phyloP scores from a whole-genome alignment of 2,797 vertebrate genomes.

The Sphaeramia orbicularis region DNA sequence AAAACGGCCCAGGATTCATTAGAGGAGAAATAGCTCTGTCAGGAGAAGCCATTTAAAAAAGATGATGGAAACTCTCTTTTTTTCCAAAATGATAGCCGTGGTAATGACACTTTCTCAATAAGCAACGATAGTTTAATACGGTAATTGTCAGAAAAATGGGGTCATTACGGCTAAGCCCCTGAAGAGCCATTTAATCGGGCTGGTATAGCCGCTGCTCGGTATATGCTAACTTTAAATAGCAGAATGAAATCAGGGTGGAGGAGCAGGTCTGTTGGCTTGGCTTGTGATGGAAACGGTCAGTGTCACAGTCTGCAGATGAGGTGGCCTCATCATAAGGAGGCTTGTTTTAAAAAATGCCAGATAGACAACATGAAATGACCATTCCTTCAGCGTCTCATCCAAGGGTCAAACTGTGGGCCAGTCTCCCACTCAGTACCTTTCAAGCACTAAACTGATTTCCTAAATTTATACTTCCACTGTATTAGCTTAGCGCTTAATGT shows the following conservation, averaged over 20 bases:
- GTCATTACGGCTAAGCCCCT: slow-evolving; percentile 86
- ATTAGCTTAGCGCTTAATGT: slow-evolving; percentile 71
- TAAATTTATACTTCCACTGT: slow-evolving; percentile 68
- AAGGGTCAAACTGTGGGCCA: slow-evolving; percentile 62
- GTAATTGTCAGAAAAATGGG: slow-evolving; percentile 92
- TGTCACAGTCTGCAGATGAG: slow-evolving; percentile 77
- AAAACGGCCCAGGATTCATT: slow-evolving; percentile 82
- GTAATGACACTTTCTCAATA: slow-evolving; percentile 89
- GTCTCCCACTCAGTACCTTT: slow-evolving; percentile 56
- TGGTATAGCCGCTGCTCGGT: slow-evolving; percentile 74
- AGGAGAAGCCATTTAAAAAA: slow-evolving; percentile 85
- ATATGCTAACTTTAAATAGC: slow-evolving; percentile 80
- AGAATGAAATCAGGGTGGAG: slow-evolving; percentile 77
- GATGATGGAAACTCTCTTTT: slow-evolving; percentile 84
- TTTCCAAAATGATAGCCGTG: slow-evolving; percentile 76
- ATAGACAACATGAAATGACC: slow-evolving; percentile 82
- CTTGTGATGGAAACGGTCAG: slow-evolving; percentile 72
- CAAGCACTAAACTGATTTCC: slow-evolving; percentile 66
- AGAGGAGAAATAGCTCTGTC: slow-evolving; percentile 84
- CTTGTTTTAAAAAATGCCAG: slow-evolving; percentile 74
- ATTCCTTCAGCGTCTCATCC: slow-evolving; percentile 70
- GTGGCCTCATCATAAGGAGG: slow-evolving; percentile 63
- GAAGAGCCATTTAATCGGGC: slow-evolving; percentile 87
- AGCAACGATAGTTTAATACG: slow-evolving; percentile 96
- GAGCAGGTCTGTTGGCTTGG: slow-evolving; percentile 23